Evolutionary conservation across 2,888 invertebrate genomes (phyloP), one percentile per base, ranked within the genome.

Genomic region (Eupeodes latifasciatus): DNA sequence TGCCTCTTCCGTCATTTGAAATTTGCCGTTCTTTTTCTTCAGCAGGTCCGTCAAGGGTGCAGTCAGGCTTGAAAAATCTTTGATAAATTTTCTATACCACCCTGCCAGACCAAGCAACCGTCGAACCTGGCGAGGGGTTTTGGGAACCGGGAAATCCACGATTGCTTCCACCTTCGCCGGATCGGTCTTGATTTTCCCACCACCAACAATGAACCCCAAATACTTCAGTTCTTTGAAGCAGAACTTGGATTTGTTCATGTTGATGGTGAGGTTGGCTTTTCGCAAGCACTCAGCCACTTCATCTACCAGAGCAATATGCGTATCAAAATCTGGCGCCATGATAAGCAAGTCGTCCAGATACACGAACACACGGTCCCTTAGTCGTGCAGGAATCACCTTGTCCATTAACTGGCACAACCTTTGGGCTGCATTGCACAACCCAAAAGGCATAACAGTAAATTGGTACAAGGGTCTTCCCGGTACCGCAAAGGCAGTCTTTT

Each of bases 151-250:
- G 14, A 49, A 49, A 49, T 49, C 49, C 12, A 49, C 49, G 10
- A 49, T 49, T 14, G 49, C 49, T 12, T 49, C 49, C 49, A 49
- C 49, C 49, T 49, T 49, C 49, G 12, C 49, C 14, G 49, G 49
- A 12, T 49, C 49, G 49, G 49, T 49, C 12, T 49, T 49, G 49
- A 49, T 12, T 14, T 49, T 49, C 49, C 51, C 51, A 51, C 51
- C 51, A n/a, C 51, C 51, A 51, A 51, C 51, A 51, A 51, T n/a
- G 51, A 51, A n/a, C 51, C n/a, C 51, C 51, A 89, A 27, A 40
- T 90, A 82, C 14, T 61, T 72, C 9, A 89, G 57, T 57, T 19
- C 55, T 57, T 47, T 80, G 47, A 88, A 89, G 55, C 82, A 89
- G 51, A 89, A 14, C 74, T 76, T 76, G 2, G 47, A 57, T 36